Percentiles rank a stretch among this genome's conserved stretches.
phyloP scores from a whole-genome alignment of 2,888 invertebrate genomes.

The Chloroclysta siterata region DNA sequence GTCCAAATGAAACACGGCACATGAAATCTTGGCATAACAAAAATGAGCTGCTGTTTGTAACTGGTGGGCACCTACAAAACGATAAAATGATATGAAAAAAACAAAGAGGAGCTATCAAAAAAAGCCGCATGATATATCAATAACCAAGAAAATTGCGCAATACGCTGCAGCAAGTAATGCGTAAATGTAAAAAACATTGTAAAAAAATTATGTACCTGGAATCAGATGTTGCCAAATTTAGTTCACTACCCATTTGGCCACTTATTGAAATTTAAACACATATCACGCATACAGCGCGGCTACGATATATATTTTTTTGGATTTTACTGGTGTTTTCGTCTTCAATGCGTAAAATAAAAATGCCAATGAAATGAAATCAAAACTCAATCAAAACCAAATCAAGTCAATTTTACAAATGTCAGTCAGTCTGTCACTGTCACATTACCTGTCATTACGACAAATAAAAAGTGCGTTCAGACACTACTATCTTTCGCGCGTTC shows the following conservation, averaged over 20 bases:
- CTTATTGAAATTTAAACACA: slow-evolving; percentile 69
- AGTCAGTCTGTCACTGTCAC: background rate
- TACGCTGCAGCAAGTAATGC: slow-evolving; percentile 44
- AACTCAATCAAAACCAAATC: slow-evolving; percentile 10
- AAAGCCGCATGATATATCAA: slow-evolving; percentile 52
- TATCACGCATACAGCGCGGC: slow-evolving; percentile 49
- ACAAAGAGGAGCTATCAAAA: slow-evolving; percentile 1
- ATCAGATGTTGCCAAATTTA: slow-evolving; percentile 64
- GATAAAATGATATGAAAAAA: slow-evolving; percentile 15
- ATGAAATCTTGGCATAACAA: slow-evolving; percentile 41
- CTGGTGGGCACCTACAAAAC: slow-evolving; percentile 36
- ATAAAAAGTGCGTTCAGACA: slow-evolving; percentile 10
- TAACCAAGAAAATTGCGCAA: slow-evolving; percentile 63
- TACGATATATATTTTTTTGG: slow-evolving; percentile 26
- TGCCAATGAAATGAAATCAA: slow-evolving; percentile 38
- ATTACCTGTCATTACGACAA: background rate
- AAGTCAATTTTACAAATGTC: too few species aligned
- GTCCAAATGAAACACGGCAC: slow-evolving; percentile 41
- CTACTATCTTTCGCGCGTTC: background rate
- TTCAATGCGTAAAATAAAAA: slow-evolving; percentile 44
- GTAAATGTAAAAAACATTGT: slow-evolving; percentile 34
- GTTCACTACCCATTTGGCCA: slow-evolving; percentile 79
- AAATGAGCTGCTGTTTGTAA: slow-evolving; percentile 27
- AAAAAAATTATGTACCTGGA: slow-evolving; percentile 62
- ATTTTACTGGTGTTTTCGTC: slow-evolving; percentile 35